phyloP scores from a whole-genome alignment of 2,888 invertebrate species.

The Thera britannica region DNA sequence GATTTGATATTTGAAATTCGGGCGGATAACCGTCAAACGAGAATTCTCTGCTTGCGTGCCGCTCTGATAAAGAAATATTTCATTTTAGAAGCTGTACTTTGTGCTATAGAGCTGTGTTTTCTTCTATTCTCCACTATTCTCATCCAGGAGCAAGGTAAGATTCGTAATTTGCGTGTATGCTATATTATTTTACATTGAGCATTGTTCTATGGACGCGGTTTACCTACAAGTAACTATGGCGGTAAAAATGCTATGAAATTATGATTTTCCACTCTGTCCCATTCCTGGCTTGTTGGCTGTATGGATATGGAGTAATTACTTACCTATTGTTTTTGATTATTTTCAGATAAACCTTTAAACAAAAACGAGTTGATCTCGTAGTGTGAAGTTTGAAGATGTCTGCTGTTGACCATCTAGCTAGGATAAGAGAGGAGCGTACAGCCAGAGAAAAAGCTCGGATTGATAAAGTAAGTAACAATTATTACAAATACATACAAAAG shows the following conservation, averaged over 20 bases:
- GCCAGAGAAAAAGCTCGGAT: slow-evolving; percentile 74
- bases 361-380: slow-evolving; percentile 11
- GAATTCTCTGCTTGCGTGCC: not conserved
- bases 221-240: no score
- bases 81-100: not conserved
- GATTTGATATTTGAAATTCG: slow-evolving; percentile 27
- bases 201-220: no score
- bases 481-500: no score
- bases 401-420: slow-evolving; percentile 57
- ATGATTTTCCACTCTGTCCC: no score
- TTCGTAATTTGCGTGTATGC: no score
- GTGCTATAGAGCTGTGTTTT: not conserved
- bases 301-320: no score
- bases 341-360: not conserved
- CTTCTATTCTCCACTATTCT: not conserved
- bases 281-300: no score
- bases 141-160: no score
- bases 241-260: no score
- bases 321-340: not conserved
- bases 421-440: slow-evolving; percentile 67
- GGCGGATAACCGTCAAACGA: slow-evolving; percentile 23
- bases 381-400: slow-evolving; percentile 41
- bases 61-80: slow-evolving; percentile 5
- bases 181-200: no score
- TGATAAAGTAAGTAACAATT: slow-evolving; percentile 60